These are phyloP conservation scores for Acanthoscelides obtectus DNA, from an alignment of 2,888 invertebrate species.

Conservation along the genomic window DNA sequence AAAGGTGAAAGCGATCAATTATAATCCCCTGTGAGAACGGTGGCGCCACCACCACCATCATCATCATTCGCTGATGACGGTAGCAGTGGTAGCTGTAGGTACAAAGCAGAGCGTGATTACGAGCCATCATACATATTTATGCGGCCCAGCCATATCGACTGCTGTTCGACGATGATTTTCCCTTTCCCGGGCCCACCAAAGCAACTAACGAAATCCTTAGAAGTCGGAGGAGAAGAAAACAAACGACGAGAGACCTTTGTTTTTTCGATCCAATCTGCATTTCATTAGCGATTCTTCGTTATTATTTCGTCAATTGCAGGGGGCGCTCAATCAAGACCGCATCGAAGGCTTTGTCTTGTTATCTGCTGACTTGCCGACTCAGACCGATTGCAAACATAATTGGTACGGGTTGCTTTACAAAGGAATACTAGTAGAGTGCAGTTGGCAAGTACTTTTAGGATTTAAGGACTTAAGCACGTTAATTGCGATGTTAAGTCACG, in stretches of 20 bases:
- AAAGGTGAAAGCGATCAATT: constrained; percentile 32
- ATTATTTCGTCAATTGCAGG: constrained; percentile 20
- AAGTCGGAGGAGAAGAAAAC: constrained; percentile 23
- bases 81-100: constrained; percentile 12
- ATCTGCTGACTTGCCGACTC: neutral
- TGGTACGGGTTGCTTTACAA: neutral
- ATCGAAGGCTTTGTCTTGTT: neutral
- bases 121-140: constrained; percentile 29
- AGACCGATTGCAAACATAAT: neutral
- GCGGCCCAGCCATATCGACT: constrained; percentile 17
- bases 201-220: constrained; percentile 26
- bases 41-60: constrained; percentile 1
- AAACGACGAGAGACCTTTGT: constrained; percentile 22
- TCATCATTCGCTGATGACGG: constrained; percentile 9
- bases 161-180: constrained; percentile 1
- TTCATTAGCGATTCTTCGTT: constrained; percentile 25
- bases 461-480: neutral
- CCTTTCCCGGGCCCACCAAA: constrained; percentile 10
- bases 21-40: constrained; percentile 22
- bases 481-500: no score
- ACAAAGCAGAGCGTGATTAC: constrained; percentile 28
- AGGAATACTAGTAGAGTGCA: neutral
- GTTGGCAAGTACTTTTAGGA: neutral
- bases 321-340: neutral
- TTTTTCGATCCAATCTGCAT: constrained; percentile 28